Conservation (phyloP, 2,888 invertebrate genomes). For the Cactoblastis cactorum region DNA sequence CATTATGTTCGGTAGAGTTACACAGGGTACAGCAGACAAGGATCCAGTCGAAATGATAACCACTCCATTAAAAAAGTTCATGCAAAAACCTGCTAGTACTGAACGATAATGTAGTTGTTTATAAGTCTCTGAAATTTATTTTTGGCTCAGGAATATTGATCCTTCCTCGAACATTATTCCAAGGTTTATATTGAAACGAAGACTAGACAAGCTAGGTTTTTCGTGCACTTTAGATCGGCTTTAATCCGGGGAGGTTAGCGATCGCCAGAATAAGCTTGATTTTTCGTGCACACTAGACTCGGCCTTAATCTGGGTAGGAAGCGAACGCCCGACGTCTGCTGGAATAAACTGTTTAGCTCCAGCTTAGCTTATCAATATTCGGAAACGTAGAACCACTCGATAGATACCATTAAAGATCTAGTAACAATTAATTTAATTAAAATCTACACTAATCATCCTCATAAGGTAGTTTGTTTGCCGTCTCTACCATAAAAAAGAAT, state of each 20-base stretch:
- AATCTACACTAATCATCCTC: background rate
- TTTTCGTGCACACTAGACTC: background rate
- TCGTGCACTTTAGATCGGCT: too few relatives aligned
- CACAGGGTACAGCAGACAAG: too few relatives aligned
- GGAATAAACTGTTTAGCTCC: background rate
- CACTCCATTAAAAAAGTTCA: background rate
- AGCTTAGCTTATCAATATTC: background rate
- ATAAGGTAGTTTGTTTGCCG: background rate
- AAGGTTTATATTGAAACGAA: background rate
- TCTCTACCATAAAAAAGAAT: background rate
- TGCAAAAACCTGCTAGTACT: background rate
- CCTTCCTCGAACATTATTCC: background rate
- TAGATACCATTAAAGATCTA: background rate
- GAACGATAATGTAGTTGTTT: background rate
- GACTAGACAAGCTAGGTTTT: slow-evolving; percentile 3
- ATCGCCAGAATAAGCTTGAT: too few relatives aligned
- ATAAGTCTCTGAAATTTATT: slow-evolving; percentile 1
- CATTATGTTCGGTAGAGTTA: too few relatives aligned
- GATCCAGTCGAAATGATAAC: too few relatives aligned
- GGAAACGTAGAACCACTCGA: background rate
- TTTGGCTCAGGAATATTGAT: background rate
- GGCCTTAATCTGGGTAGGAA: background rate
- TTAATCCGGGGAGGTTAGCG: too few relatives aligned
- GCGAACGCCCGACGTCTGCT: background rate
- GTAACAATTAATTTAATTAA: background rate